Conservation (phyloP, 2,797 vertebrate genomes). For the Smutsia gigantea region DNA sequence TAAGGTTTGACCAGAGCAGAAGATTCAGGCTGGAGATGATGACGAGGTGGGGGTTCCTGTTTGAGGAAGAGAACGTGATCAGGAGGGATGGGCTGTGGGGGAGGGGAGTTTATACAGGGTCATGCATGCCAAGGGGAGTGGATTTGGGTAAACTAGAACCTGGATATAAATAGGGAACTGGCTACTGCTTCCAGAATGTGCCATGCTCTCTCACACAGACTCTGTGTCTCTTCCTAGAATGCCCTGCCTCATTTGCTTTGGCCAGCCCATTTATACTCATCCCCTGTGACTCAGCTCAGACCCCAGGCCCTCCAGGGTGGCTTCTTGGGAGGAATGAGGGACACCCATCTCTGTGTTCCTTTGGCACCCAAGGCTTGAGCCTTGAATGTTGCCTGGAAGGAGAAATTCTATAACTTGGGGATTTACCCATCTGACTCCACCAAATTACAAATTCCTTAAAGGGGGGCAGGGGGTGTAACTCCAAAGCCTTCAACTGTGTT, state of each 20-base stretch:
- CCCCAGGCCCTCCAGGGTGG: neutral
- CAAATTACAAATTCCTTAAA: neutral
- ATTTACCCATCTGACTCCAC: neutral
- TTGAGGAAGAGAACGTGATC: neutral
- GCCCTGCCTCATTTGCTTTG: neutral
- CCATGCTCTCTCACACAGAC: neutral
- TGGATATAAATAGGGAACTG: neutral
- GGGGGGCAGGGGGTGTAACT: neutral
- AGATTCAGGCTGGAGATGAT: neutral
- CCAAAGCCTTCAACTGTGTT: neutral
- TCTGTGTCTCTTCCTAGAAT: neutral
- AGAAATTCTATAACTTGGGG: neutral
- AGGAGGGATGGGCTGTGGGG: neutral
- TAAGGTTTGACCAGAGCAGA: neutral
- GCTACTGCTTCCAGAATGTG: neutral
- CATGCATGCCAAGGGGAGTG: neutral
- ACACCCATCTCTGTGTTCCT: neutral
- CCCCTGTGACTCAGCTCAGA: neutral
- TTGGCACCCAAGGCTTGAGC: neutral
- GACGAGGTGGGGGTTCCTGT: neutral
- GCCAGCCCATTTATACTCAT: neutral
- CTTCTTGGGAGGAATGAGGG: neutral
- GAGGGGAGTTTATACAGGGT: neutral
- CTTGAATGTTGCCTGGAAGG: slow-evolving; percentile 1
- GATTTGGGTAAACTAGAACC: neutral